A percentile compares a stretch with the other conserved stretches of the same genome.
Evolutionary conservation across 64 coral and sea anemone species (phyloP).

Genomic region (Porites lutea): DNA sequence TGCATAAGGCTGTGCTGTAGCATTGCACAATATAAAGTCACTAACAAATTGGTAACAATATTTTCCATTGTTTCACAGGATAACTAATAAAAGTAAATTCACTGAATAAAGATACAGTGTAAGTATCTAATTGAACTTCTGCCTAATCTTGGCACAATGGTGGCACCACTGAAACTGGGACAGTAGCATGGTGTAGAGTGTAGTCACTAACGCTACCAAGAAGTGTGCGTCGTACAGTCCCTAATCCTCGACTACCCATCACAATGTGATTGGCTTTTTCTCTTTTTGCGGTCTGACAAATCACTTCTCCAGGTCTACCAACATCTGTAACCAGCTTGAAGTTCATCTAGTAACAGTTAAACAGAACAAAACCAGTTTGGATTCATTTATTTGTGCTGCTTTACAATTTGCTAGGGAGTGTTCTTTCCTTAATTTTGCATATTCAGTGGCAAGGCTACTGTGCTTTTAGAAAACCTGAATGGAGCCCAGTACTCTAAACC

Average conservation of each 20-base stretch:
- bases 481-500: no score
- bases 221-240: conserved; percentile 62
- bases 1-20: no score
- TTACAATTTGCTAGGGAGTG: no score
- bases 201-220: conserved; percentile 84
- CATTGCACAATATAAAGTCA: no score
- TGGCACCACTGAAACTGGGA: conserved; percentile 63
- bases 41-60: no score
- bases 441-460: no score
- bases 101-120: no score
- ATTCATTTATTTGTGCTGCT: no score
- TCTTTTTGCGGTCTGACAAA: conserved; percentile 62
- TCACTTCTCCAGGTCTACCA: conserved; percentile 74
- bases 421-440: no score
- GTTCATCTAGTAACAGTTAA: conserved; percentile 36
- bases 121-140: background rate
- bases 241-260: conserved; percentile 69
- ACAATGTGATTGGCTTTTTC: conserved; percentile 61
- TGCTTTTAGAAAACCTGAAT: no score
- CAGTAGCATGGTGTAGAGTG: conserved; percentile 47
- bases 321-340: conserved; percentile 76
- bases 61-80: no score
- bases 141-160: background rate
- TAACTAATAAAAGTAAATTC: no score
- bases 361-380: background rate